A percentile compares a stretch with the other conserved stretches of the same genome.
These are phyloP conservation scores for Leucophenga varia DNA, from an alignment of 1,140 invertebrate genomes.

Conservation along the genomic window DNA sequence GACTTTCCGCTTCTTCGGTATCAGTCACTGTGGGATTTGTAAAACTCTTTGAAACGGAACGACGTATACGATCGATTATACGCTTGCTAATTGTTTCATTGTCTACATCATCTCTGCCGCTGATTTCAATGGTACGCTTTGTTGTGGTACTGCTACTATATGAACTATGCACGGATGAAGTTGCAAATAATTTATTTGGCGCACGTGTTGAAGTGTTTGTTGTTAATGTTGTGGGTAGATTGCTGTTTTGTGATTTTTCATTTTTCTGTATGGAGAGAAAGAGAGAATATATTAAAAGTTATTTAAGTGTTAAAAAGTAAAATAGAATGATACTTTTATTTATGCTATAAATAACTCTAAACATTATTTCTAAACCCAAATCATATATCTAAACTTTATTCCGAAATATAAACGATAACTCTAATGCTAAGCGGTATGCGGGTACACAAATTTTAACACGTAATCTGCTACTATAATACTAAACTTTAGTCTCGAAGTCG, in stretches of 20 bases:
- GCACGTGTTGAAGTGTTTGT: conserved; percentile 42
- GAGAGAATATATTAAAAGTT: neutral
- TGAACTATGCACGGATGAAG: conserved; percentile 39
- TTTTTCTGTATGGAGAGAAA: neutral
- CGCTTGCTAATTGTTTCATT: conserved; percentile 36
- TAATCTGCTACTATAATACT: too few species aligned
- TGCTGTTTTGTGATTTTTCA: conserved; percentile 15
- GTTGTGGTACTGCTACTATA: conserved; percentile 28
- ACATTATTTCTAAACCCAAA: too few species aligned
- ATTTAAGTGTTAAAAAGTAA: conserved; percentile 1
- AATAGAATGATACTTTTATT: neutral
- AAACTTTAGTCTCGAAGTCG: too few species aligned
- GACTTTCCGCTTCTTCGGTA: conserved; percentile 36
- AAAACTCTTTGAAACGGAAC: conserved; percentile 43
- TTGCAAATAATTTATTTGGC: conserved; percentile 24
- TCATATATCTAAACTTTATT: too few species aligned
- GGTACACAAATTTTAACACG: too few species aligned
- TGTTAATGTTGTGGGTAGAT: conserved; percentile 38
- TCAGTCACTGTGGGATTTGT: conserved; percentile 32
- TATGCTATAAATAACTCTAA: conserved; percentile 9
- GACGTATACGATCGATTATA: conserved; percentile 36
- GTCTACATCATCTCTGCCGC: conserved; percentile 32
- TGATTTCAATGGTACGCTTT: conserved; percentile 36
- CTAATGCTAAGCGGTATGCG: too few species aligned
- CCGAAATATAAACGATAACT: too few species aligned